Percentiles rank a stretch among this genome's conserved stretches.
Conservation (phyloP, 1,140 invertebrate species). For the Pogonus chalceus region DNA sequence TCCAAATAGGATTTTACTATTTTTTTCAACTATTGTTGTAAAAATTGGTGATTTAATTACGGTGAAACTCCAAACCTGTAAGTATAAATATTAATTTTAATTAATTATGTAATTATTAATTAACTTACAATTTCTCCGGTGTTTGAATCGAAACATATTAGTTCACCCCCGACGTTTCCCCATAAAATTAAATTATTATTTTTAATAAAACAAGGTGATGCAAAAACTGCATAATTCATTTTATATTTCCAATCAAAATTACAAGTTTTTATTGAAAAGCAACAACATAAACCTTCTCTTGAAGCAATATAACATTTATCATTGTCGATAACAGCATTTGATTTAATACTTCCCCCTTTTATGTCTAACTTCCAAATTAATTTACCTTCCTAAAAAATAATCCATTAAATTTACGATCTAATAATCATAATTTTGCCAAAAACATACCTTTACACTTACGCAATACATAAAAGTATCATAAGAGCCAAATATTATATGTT, state of each 20-base stretch:
- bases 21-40: no score
- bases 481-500: constrained; percentile 50
- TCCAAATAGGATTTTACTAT: constrained; percentile 45
- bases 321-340: constrained; percentile 44
- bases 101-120: constrained; percentile 15
- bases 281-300: constrained; percentile 46
- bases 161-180: constrained; percentile 42
- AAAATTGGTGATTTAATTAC: constrained; percentile 11
- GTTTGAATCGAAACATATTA: constrained; percentile 39
- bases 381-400: constrained; percentile 31
- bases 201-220: constrained; percentile 42
- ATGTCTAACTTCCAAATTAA: constrained; percentile 38
- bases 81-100: constrained; percentile 18
- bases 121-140: constrained; percentile 34
- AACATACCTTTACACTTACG: constrained; percentile 43
- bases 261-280: constrained; percentile 37
- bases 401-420: constrained; percentile 13
- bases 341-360: constrained; percentile 47
- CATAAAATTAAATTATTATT: constrained; percentile 41
- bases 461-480: constrained; percentile 57
- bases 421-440: constrained; percentile 12
- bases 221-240: constrained; percentile 51
- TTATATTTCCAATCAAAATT: constrained; percentile 40
- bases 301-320: constrained; percentile 42
- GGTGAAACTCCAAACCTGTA: constrained; percentile 48